Percentiles rank a stretch among this genome's conserved stretches.
phyloP scores from a whole-genome alignment of 2,888 invertebrate species.

The Cecidostiba fungosa region DNA sequence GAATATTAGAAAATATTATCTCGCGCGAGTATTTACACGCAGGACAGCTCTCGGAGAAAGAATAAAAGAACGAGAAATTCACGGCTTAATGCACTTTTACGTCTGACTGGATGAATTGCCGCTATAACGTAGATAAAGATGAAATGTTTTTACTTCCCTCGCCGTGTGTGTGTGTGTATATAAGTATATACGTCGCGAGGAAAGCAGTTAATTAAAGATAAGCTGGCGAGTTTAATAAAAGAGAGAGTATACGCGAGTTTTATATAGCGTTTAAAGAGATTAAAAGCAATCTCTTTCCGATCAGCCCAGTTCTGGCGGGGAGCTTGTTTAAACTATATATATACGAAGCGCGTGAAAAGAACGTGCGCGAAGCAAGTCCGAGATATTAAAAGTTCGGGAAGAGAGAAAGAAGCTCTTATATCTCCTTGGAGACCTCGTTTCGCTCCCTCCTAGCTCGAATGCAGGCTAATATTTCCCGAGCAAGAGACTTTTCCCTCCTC shows the following conservation, averaged over 20 bases:
- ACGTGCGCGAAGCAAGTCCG: constrained; percentile 6
- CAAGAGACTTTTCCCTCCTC: neutral
- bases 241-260: neutral
- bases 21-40: neutral
- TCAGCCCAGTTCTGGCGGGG: neutral
- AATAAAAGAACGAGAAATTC: neutral
- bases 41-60: neutral
- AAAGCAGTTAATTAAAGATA: constrained; percentile 25
- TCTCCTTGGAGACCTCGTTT: constrained; percentile 7
- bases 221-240: neutral
- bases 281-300: neutral
- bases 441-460: constrained; percentile 7
- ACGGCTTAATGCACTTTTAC: neutral
- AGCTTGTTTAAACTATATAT: neutral
- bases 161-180: no score
- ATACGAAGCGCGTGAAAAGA: neutral
- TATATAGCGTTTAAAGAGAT: constrained; percentile 8
- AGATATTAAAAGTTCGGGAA: constrained; percentile 32
- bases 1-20: neutral
- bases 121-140: neutral
- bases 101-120: neutral
- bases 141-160: neutral
- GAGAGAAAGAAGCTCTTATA: neutral
- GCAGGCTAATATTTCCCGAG: constrained; percentile 9
- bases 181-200: no score